Conservation (phyloP, 1,140 invertebrate species). For the Monochamus saltuarius region DNA sequence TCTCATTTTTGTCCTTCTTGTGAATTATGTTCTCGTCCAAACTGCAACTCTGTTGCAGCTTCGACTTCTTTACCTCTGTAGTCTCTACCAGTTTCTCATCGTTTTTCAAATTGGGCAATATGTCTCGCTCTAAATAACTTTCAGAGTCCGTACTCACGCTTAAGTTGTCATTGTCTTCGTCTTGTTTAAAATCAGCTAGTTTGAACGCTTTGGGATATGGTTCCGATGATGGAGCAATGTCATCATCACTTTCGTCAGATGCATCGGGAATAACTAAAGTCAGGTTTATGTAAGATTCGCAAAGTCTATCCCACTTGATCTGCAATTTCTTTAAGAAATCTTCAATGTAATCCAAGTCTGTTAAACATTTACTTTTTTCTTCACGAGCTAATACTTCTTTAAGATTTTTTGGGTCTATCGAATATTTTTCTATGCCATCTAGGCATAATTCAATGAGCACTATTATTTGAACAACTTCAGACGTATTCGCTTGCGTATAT, state of each 20-base stretch:
- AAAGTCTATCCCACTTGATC: conserved; percentile 47
- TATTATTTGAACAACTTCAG: conserved; percentile 88
- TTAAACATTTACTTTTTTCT: conserved; percentile 59
- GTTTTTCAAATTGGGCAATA: conserved; percentile 38
- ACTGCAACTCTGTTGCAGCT: conserved; percentile 17
- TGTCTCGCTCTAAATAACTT: conserved; percentile 48
- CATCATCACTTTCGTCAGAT: conserved; percentile 34
- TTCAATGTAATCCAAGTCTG: conserved; percentile 56
- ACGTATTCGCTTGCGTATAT: conserved; percentile 88
- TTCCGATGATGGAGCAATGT: conserved; percentile 28
- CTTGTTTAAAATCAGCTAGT: conserved; percentile 41
- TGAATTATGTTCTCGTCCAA: conserved; percentile 19
- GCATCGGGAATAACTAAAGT: conserved; percentile 45
- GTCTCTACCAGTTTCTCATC: conserved; percentile 32
- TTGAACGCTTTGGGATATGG: conserved; percentile 29
- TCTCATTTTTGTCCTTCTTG: conserved; percentile 24
- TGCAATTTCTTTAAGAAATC: conserved; percentile 48
- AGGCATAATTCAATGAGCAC: conserved; percentile 79
- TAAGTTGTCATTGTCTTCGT: conserved; percentile 40
- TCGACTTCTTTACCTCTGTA: conserved; percentile 9
- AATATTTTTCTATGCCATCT: conserved; percentile 62
- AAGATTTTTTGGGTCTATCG: conserved; percentile 63
- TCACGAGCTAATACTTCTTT: conserved; percentile 63
- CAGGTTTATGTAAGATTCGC: conserved; percentile 47
- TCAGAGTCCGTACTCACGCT: conserved; percentile 47